Evolutionary conservation across 2,888 invertebrate species (phyloP), one percentile per base, ranked within the genome.

Genomic region (Plebejus argus): DNA sequence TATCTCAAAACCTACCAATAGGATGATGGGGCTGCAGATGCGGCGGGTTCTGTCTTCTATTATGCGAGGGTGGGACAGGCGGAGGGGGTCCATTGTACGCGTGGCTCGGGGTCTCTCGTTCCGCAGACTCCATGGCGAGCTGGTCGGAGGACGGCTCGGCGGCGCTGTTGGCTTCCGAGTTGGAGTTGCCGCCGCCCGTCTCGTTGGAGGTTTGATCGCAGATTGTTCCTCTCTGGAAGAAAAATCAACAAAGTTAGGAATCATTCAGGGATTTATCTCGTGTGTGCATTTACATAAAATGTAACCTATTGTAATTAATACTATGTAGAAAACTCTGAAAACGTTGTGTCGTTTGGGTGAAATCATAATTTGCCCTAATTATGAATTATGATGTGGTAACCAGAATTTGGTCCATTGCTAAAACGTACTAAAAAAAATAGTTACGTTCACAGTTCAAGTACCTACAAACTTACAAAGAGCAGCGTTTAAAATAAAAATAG

Each of bases 21-120:
- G 91, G 87, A 86, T 94, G 92, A 86, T 94, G 92, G 78, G 89
- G 87, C 85, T 97, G 97, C 76, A 96, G 95, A 81, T 96, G 95
- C 66, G 95, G 95, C 79, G 95, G 96, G 78, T 95, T 96, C 76
- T 96, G 97, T 35, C 97, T 96, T 83, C 97, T 96, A 83, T 97
- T 97, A 82, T 97, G 97, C 0, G 95, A 95, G 1, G 96, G 95
- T 76, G 96, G 96, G 1, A 95, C 95, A 0, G 94, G 95, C 0
- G 94, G 94, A 2, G 95, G 95, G 79, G 87, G 95, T 82, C 88
- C 95, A 82, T 89, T 94, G 88, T 94, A 92, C 84, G 91, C 92
- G 85, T 91, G 95, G 86, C 90, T 94, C 1, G 91, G 92, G 0
- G 90, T 88, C 83, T 96, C 96, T 82, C 96, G 95, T 80, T 96